phyloP scores from a whole-genome alignment of 2,888 invertebrate genomes.

The Proisotoma minuta region DNA sequence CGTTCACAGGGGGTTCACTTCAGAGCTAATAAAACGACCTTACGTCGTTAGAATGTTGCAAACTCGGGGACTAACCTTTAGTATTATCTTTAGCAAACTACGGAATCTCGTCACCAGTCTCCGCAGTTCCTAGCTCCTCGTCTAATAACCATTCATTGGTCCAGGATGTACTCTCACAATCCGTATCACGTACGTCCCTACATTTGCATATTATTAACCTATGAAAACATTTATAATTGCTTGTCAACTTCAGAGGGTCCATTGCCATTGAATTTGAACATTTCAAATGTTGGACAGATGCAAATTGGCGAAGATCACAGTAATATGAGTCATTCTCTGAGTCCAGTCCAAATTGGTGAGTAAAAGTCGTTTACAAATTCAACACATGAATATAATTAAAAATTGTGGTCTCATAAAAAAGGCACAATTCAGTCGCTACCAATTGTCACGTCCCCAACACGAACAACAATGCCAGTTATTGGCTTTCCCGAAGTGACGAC shows the following conservation, averaged over 20 bases:
- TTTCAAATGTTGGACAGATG: constrained; percentile 14
- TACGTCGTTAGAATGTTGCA: constrained; percentile 34
- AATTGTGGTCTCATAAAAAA: neutral
- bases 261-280: constrained; percentile 22
- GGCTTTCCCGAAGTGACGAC: constrained; percentile 16
- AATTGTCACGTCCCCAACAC: constrained; percentile 1
- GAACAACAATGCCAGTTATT: constrained; percentile 23
- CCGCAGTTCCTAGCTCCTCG: constrained; percentile 2
- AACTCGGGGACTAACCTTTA: constrained; percentile 36
- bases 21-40: constrained; percentile 44
- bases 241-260: constrained; percentile 22
- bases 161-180: neutral
- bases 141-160: neutral
- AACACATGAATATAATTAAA: neutral
- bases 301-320: neutral
- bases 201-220: neutral
- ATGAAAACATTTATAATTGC: neutral
- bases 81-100: constrained; percentile 39
- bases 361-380: neutral
- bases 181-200: neutral
- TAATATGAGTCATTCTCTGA: constrained; percentile 14
- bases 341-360: constrained; percentile 18
- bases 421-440: neutral
- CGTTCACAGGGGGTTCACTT: constrained; percentile 46
- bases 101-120: constrained; percentile 19